Evolutionary conservation across 2,888 invertebrate genomes (phyloP).

Genomic region (Gasteruption jaculator): DNA sequence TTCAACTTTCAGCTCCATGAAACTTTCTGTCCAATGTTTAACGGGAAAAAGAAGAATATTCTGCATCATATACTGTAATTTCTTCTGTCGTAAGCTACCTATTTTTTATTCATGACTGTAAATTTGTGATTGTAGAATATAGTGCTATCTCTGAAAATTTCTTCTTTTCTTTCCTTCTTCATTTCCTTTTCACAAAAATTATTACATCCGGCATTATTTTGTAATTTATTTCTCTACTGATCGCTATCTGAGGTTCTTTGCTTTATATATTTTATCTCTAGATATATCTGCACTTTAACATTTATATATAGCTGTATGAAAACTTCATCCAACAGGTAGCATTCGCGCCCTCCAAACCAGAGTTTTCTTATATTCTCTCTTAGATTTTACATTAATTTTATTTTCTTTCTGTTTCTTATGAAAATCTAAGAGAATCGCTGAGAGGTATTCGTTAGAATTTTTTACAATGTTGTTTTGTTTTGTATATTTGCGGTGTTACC

Average conservation of each 20-base stretch:
- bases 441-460: too few relatives aligned
- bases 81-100: too few relatives aligned
- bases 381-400: slow-evolving; percentile 12
- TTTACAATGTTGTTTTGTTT: too few relatives aligned
- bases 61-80: too few relatives aligned
- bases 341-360: slow-evolving; percentile 41
- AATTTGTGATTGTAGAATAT: slow-evolving; percentile 23
- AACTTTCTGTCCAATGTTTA: too few relatives aligned
- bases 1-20: too few relatives aligned
- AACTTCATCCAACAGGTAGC: slow-evolving; percentile 46
- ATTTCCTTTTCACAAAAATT: neutral
- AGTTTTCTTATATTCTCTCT: slow-evolving; percentile 26
- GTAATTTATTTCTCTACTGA: slow-evolving; percentile 32
- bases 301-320: slow-evolving; percentile 41
- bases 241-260: slow-evolving; percentile 31
- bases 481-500: too few relatives aligned
- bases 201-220: slow-evolving; percentile 23
- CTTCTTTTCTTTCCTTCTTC: slow-evolving; percentile 11
- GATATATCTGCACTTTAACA: slow-evolving; percentile 39
- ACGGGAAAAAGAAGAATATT: too few relatives aligned
- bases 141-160: too few relatives aligned
- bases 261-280: slow-evolving; percentile 31
- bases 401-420: slow-evolving; percentile 12
- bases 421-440: too few relatives aligned
- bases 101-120: too few relatives aligned